Base-by-base conservation (phyloP, 2,888 invertebrate species). In the Lasioglossum morio region DNA sequence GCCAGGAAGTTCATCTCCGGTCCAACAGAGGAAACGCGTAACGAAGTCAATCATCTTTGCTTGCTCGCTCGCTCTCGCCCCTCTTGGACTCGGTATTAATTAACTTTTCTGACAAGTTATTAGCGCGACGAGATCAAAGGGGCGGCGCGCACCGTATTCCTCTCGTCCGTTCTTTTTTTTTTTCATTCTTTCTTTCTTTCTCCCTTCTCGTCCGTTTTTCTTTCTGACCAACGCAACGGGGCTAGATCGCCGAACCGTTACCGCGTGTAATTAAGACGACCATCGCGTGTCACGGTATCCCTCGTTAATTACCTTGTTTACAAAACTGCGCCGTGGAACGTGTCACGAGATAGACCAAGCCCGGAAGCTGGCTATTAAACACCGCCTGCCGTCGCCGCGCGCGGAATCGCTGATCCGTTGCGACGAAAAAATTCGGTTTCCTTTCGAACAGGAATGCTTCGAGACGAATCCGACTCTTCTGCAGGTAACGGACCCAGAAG, bases 21-120 rank as follows among this genome's bases (percentile, higher is more conserved):
- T 77, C 14, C 53, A 66, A 77, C 84, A 48, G 75, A 30, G 72
- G 30, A 78, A 69, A 77, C 57, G 57, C 30, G 77, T 72, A 86
- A 86, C 80, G 63, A 86, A 86, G 77, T 86, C 81, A 69, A 78
- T 77, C 86, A 86, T 85, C 86, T 69, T 85, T 60, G 77, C 77
- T 84, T 30, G 77, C 53, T 70, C 30, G 63, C 12, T 53, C 53
- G 48, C 34, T 30, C 48, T 43, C 73, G 23, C 37, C 70, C 72
- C 48, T 23, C 70, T 48, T 27, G 40, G 60, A 70, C 48, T 48
- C 40, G 37, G 30, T 85, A 85, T 85, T 85, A 85, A 85, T 85
- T 85, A 85, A 85, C 85, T 85, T 85, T 85, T 79, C 80, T 69
- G 80, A 70, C 85, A 80, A 80, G 85, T 80, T 85, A 85, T 85